phyloP scores from a whole-genome alignment of 2,888 invertebrate species.

The Tholera decimalis region DNA sequence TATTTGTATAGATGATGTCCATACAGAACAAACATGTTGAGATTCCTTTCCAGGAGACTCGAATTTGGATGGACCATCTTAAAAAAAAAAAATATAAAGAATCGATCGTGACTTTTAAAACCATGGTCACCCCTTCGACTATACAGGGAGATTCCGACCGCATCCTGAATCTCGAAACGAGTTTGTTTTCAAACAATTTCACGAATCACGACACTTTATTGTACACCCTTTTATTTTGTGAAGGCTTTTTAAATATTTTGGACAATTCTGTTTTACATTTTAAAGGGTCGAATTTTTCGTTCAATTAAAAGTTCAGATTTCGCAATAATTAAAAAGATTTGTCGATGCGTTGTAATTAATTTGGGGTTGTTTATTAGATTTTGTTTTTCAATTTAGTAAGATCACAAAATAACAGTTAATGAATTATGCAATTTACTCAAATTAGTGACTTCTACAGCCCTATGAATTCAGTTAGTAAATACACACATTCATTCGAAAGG shows the following conservation, averaged over 20 bases:
- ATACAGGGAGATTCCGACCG: constrained; percentile 30
- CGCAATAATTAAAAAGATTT: constrained; percentile 37
- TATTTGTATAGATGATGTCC: too few relatives aligned
- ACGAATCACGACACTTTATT: constrained; percentile 56
- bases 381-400: constrained; percentile 25
- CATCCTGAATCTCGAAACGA: constrained; percentile 45
- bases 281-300: constrained; percentile 6
- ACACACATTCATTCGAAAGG: background rate
- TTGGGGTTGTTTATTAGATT: constrained; percentile 37
- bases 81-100: background rate
- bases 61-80: too few relatives aligned
- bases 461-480: background rate
- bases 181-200: constrained; percentile 62
- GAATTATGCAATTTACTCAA: constrained; percentile 2
- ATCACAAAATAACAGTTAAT: constrained; percentile 3
- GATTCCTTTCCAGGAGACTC: too few relatives aligned
- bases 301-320: constrained; percentile 56
- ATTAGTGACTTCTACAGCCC: background rate
- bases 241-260: constrained; percentile 36
- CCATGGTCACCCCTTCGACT: constrained; percentile 38
- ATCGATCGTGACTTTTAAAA: background rate
- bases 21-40: too few relatives aligned
- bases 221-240: constrained; percentile 48
- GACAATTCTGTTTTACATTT: constrained; percentile 24
- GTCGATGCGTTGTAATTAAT: constrained; percentile 27